Percentiles rank a stretch among this genome's conserved stretches.
These are phyloP conservation scores for Elegia similella DNA, from an alignment of 2,888 invertebrate genomes.

Conservation along the genomic window DNA sequence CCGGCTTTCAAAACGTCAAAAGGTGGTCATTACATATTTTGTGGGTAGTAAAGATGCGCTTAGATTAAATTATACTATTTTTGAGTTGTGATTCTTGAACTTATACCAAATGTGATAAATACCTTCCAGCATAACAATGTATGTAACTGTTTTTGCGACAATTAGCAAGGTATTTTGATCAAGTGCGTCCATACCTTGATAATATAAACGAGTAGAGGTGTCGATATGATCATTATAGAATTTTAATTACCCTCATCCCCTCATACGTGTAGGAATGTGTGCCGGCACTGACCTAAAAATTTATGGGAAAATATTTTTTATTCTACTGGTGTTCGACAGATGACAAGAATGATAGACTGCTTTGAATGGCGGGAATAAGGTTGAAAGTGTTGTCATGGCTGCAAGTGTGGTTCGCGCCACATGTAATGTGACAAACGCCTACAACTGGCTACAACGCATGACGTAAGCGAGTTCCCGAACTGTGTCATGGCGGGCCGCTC, in stretches of 20 bases:
- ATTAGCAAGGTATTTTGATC: constrained; percentile 38
- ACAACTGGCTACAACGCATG: constrained; percentile 57
- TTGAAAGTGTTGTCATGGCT: constrained; percentile 23
- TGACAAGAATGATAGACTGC: constrained; percentile 29
- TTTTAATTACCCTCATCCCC: constrained; percentile 71
- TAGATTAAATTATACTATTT: constrained; percentile 53
- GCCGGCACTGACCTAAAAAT: constrained; percentile 66
- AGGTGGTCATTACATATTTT: constrained; percentile 80
- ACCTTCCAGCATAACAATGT: constrained; percentile 7
- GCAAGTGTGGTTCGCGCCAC: constrained; percentile 33
- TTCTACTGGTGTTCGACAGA: constrained; percentile 30
- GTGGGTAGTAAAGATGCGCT: constrained; percentile 68
- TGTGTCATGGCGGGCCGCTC: constrained; percentile 40
- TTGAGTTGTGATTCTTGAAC: constrained; percentile 47
- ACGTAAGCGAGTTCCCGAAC: constrained; percentile 50
- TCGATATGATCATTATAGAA: constrained; percentile 62
- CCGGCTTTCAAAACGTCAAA: constrained; percentile 80
- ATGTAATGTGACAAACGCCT: constrained; percentile 53
- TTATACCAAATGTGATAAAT: constrained; percentile 4
- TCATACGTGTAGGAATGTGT: constrained; percentile 64
- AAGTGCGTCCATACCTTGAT: constrained; percentile 40
- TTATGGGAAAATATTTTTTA: constrained; percentile 64
- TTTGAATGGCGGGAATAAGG: constrained; percentile 30
- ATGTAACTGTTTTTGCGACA: constrained; percentile 32
- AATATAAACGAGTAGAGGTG: constrained; percentile 45